Conservation (phyloP, 2,113 vertebrate genomes). For the Misgurnus anguillicaudatus region DNA sequence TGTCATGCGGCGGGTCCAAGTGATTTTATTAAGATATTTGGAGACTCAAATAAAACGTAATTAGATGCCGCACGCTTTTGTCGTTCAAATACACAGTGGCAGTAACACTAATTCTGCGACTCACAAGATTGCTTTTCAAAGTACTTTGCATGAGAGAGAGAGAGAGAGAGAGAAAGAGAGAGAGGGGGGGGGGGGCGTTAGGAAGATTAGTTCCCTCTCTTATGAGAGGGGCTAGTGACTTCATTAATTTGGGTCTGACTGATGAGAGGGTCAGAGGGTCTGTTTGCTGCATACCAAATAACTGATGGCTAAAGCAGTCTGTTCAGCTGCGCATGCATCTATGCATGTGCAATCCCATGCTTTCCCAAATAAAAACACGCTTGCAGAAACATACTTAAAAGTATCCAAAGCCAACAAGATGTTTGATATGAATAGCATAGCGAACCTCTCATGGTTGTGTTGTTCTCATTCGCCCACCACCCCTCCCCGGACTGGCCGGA, state of each 20-base stretch:
- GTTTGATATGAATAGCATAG: not conserved
- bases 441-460: not conserved
- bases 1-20: not conserved
- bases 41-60: slow-evolving; percentile 15
- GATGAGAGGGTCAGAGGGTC: slow-evolving; percentile 38
- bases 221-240: slow-evolving; percentile 47
- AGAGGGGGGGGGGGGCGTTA: slow-evolving; percentile 21
- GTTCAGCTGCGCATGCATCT: slow-evolving; percentile 25
- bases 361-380: not conserved
- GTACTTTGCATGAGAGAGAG: not conserved
- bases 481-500: not conserved
- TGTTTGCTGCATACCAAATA: slow-evolving; percentile 45
- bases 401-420: not conserved
- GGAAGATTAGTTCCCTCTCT: slow-evolving; percentile 40
- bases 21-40: slow-evolving; percentile 34
- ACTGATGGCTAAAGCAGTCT: not conserved
- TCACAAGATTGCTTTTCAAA: slow-evolving; percentile 27
- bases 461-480: not conserved
- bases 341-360: not conserved
- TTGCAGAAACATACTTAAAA: not conserved
- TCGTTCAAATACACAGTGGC: slow-evolving; percentile 18
- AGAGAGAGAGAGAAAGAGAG: slow-evolving; percentile 45
- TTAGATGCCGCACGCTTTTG: not conserved
- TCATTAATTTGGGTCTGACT: slow-evolving; percentile 53
- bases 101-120: slow-evolving; percentile 30